Base-by-base conservation (phyloP, 2,113 vertebrate genomes). In the Urocitellus parryii region DNA sequence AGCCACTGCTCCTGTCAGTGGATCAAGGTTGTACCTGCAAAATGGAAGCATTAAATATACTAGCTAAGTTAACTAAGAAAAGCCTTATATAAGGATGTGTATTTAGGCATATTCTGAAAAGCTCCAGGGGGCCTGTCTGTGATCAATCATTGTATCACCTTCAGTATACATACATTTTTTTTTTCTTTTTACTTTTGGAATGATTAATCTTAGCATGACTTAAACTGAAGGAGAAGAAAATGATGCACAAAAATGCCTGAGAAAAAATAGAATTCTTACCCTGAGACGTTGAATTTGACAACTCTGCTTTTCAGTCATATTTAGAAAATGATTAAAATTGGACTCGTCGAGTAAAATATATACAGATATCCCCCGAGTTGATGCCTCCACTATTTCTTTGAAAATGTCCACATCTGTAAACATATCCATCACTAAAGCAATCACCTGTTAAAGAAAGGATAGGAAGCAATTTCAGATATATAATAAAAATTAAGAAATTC, bases 381-480 rank as follows among this genome's bases (percentile, higher is more conserved):
- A 99, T 65, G 99, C 99, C 20, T 99, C 99, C 5, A 99, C 99
- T 3, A 98, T 98, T 98, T 99, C 99, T 98, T 99, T 99, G 97
- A 99, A 99, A 97, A 99, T 99, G 97, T 99, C 99, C 63, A 99
- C 98, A 94, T 99, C 99, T 70, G 99, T 99, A 98, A 99, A 99
- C 68, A 98, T 97, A 92, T 99, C 99, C 99, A 99, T 99, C 89
- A 99, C 99, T 51, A 99, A 99, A 51, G 99, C 99, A 98, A 99
- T 98, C 89, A 99, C 99, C 99, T 99, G 98, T 73, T 88, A 65
- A 97, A 90, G 81, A 97, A 79, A 97, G 51, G 96, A 87, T 82
- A 96, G 1, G 72, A 90, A 82, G 72, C 37, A 96, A 96, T 32
- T 96, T 72, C 84, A 96, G 67, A 94, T 51, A 80, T 4, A 3